Evolutionary conservation across 2,888 invertebrate genomes (phyloP), one percentile per base, ranked within the genome.

Genomic region (Cynaeus angustus): DNA sequence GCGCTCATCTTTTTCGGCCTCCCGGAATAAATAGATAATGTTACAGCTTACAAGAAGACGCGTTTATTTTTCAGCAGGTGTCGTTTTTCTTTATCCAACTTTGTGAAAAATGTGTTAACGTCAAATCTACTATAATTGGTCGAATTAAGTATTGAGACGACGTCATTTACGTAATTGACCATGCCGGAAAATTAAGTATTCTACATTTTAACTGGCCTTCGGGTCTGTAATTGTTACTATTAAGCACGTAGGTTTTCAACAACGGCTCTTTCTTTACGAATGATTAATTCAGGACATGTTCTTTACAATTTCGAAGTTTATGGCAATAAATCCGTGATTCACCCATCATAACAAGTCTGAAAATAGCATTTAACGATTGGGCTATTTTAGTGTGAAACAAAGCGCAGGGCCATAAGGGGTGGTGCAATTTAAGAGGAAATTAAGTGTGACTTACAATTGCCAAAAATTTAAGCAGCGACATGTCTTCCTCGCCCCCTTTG

Each of bases 401-500:
- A 21, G 21, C 21, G 21, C n/a, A 4, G 21, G 21, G 21, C 4
- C 4, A 21, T 5, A 38, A 38, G 3, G 9, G 9, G 21, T 21
- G 21, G 1, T n/a, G n/a, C n/a, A n/a, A 21, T 3, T 21, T 21
- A 21, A 21, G 21, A 1, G 21, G 21, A 21, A 33, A 9, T 4
- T 14, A 16, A n/a, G 43, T n/a, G n/a, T n/a, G 9, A 92, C 92
- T 92, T 89, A 93, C 93, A 88, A 93, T 91, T 80, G 93, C 93
- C 84, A 94, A 86, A 84, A 92, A 92, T 86, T 94, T 93, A 76
- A 94, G 88, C 76, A 88, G 79, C 1, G 87, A 86, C 84, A 87
- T 86, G 65, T 87, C 86, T 68, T 87, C 86, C 68, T 83, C 82
- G 50, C 70, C 67, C 33, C 72, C 71, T 26, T 73, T 77, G 48